Conservation (phyloP, 2,113 vertebrate species). For the Marmota flaviventris region DNA sequence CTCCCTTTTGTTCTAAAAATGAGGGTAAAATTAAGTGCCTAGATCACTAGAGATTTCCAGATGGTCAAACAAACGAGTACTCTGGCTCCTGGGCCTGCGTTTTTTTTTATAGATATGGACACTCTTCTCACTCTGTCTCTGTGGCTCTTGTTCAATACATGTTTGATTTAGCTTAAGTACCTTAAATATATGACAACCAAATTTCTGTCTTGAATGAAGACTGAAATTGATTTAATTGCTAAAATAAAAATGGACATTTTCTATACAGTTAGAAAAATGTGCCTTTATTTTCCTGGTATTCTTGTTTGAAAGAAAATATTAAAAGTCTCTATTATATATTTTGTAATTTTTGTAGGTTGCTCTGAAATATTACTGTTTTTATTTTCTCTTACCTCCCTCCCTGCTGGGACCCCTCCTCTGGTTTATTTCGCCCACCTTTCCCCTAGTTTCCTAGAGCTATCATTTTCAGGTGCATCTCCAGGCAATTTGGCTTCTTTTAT, state of each 20-base stretch:
- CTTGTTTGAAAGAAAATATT: slow-evolving; percentile 1
- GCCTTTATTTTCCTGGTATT: slow-evolving; percentile 1
- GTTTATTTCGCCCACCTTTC: background rate
- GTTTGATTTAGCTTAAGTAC: slow-evolving; percentile 63
- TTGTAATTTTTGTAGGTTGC: background rate
- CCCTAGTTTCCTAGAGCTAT: background rate
- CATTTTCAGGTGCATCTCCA: background rate
- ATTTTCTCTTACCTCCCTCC: background rate
- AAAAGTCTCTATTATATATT: background rate
- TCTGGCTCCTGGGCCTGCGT: background rate
- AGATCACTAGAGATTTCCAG: slow-evolving; percentile 80
- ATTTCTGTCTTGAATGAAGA: slow-evolving; percentile 59
- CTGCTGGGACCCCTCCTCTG: background rate
- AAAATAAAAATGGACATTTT: slow-evolving; percentile 63
- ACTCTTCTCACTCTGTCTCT: background rate
- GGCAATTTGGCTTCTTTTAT: background rate
- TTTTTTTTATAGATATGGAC: slow-evolving; percentile 50
- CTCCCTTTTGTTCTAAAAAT: slow-evolving; percentile 79
- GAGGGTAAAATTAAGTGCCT: slow-evolving; percentile 81
- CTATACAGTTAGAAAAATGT: slow-evolving; percentile 38
- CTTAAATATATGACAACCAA: slow-evolving; percentile 48
- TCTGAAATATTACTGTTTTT: background rate
- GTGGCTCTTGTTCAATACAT: slow-evolving; percentile 46
- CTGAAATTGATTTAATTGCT: slow-evolving; percentile 64
- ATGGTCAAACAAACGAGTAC: slow-evolving; percentile 79